phyloP scores from a whole-genome alignment of 1,140 invertebrate genomes.

The Musca domestica region DNA sequence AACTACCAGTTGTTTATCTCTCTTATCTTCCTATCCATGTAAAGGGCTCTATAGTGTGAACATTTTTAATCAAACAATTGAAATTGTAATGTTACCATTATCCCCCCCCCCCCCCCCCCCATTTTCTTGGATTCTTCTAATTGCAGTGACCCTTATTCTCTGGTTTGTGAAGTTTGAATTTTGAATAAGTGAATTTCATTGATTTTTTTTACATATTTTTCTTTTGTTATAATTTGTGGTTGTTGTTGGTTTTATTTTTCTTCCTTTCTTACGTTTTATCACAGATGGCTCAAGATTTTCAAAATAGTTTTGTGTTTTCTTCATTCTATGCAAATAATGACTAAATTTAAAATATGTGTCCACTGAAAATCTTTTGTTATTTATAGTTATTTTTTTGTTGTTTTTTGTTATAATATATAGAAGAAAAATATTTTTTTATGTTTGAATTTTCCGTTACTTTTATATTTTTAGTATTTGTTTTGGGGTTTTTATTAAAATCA shows the following conservation, averaged over 20 bases:
- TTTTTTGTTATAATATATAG: slow-evolving; percentile 19
- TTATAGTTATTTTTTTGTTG: slow-evolving; percentile 15
- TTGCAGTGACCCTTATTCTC: no score
- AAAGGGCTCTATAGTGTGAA: no score
- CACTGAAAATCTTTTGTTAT: slow-evolving; percentile 9
- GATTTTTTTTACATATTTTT: no score
- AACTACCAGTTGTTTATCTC: no score
- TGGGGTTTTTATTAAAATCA: slow-evolving; percentile 16
- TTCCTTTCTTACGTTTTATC: slow-evolving; percentile 45
- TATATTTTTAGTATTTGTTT: slow-evolving; percentile 7
- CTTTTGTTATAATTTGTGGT: background rate
- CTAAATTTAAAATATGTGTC: slow-evolving; percentile 8
- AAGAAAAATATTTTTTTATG: slow-evolving; percentile 16
- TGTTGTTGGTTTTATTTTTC: slow-evolving; percentile 22
- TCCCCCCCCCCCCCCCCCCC: no score
- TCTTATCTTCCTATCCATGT: no score
- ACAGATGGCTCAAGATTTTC: slow-evolving; percentile 53
- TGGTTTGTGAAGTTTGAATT: no score
- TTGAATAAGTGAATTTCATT: no score
- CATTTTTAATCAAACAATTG: no score
- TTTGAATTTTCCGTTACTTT: background rate
- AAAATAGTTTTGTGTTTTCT: slow-evolving; percentile 23
- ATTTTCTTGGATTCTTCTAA: no score
- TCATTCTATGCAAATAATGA: slow-evolving; percentile 51
- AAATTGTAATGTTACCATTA: no score